phyloP scores from a whole-genome alignment of 2,888 invertebrate species.

The Neria commutata region DNA sequence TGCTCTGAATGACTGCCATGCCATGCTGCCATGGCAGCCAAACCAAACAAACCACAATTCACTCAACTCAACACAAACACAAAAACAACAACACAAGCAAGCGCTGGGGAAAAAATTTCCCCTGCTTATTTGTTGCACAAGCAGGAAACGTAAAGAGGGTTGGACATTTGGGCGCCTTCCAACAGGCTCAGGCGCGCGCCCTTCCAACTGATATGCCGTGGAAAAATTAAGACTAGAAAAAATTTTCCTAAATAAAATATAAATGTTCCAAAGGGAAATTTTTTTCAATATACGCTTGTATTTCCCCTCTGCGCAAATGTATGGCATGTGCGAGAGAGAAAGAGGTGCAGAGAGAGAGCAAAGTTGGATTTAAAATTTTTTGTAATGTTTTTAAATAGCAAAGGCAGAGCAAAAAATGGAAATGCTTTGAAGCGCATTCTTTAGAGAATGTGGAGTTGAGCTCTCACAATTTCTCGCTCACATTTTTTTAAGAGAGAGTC shows the following conservation, averaged over 20 bases:
- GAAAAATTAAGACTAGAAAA: background rate
- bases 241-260: background rate
- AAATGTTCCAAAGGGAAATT: constrained; percentile 8
- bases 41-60: constrained; percentile 59
- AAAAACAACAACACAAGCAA: constrained; percentile 3
- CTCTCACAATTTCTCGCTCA: too few species aligned
- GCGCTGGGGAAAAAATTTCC: constrained; percentile 20
- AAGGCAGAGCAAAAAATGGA: too few species aligned
- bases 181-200: too few species aligned
- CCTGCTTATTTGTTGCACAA: constrained; percentile 10
- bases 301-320: background rate
- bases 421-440: too few species aligned
- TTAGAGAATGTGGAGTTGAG: too few species aligned
- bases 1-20: too few species aligned
- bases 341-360: too few species aligned
- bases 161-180: too few species aligned
- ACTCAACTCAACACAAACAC: constrained; percentile 36
- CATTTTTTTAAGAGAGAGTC: too few species aligned
- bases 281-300: background rate
- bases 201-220: background rate
- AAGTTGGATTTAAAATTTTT: too few species aligned
- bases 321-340: too few species aligned
- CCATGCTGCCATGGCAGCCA: constrained; percentile 22
- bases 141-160: background rate
- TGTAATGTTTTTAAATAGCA: too few species aligned